Base-by-base conservation (phyloP, 2,113 vertebrate species). In the Carassius carassius region DNA sequence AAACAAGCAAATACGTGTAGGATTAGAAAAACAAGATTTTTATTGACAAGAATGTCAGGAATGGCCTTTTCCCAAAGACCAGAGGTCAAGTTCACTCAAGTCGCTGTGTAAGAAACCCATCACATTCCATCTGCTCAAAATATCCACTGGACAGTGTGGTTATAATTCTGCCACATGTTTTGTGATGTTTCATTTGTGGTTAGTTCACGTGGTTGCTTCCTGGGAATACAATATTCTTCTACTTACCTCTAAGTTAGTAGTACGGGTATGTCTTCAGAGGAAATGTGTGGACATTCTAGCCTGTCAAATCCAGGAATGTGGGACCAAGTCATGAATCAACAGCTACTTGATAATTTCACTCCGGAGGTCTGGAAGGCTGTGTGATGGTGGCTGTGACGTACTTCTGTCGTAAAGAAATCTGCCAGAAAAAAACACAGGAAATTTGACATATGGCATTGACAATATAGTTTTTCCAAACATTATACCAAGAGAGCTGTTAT, bases 361-460 rank as follows among this genome's bases (percentile, higher is more conserved):
- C 78, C 5, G 44, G 83, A 84, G 89, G 90, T 92, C 91, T 93
- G 84, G 80, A 91, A 86, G 62, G 70, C 13, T 13, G 90, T 91
- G 93, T 44, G 87, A 91, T 70, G 85, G 81, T 44, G 63, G 35
- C 65, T 56, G 67, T 88, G 87, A 80, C 87, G 78, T 83, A 84
- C 78, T 37, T 44, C 60, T 47, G 81, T n/a, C 25, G 11, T 29
- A 67, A 47, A 67, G 5, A 83, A 78, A 67, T 17, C 44, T n/a
- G 63, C 70, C 47, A 76, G 37, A 58, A n/a, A 41, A 51, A 85
- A 44, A 44, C 21, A 73, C 56, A 21, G 60, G 41, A 44, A 78
- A 6, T 49, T 70, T 32, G 79, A 81, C 32, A 69, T 44, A 35
- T 17, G 60, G 17, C 41, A 51, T 41, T 81, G 60, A 32, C 79